These are phyloP conservation scores for Taxidea taxus DNA, from an alignment of 2,113 vertebrate species.

Conservation along the genomic window DNA sequence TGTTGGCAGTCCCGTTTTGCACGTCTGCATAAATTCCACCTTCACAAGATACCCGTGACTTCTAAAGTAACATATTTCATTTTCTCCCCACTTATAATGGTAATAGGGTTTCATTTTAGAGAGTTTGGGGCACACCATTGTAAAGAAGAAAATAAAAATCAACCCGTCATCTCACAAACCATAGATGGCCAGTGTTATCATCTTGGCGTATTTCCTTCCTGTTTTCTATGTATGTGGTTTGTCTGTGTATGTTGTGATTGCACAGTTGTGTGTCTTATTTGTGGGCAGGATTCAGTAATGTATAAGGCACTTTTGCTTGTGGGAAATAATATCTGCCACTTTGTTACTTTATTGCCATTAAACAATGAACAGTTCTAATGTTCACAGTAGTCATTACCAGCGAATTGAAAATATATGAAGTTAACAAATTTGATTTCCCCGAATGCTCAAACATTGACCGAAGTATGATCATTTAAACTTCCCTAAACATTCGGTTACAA, in stretches of 20 bases:
- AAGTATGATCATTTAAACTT: background rate
- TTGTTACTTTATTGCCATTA: background rate
- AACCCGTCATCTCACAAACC: background rate
- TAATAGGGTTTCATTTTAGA: background rate
- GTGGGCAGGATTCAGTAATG: background rate
- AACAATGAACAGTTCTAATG: background rate
- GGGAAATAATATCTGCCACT: background rate
- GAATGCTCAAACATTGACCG: background rate
- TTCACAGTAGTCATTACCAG: background rate
- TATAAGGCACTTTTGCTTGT: background rate
- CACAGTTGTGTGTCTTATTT: background rate
- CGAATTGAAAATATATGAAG: background rate
- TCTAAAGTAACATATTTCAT: background rate
- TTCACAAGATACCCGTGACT: background rate
- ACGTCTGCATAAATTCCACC: background rate
- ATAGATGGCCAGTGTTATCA: background rate
- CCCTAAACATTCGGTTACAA: background rate
- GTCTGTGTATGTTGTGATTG: background rate
- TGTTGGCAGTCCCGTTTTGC: background rate
- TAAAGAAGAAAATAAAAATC: background rate
- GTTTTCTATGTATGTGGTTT: background rate
- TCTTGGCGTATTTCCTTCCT: background rate
- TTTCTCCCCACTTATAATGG: background rate
- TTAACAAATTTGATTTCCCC: background rate
- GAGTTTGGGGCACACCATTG: background rate